Evolutionary conservation across 2,888 invertebrate genomes (phyloP), one percentile per base, ranked within the genome.

Genomic region (Chaetogeoica ovagalla): DNA sequence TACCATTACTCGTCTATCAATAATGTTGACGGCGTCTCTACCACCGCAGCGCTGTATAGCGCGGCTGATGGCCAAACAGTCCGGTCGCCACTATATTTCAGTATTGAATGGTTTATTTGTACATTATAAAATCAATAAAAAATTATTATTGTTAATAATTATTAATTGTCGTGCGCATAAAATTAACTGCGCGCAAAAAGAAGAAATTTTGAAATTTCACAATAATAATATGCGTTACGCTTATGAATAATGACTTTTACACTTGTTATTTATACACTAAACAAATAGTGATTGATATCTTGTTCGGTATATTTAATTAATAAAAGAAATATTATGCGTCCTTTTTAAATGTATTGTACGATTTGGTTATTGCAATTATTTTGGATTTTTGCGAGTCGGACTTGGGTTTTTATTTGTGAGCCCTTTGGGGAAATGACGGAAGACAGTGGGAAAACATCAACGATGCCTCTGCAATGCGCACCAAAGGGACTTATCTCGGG

Each of bases 381-480:
- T 75, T 66, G 6, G 57, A 66, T 66, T 43, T n/a, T 43, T 57
- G 55, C 15, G 66, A 57, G 43, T 57, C 23, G 43, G 57, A 66
- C 39, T 75, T 57, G 23, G 43, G 57, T 75, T 43, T 66, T 75
- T 66, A 75, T 75, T 75, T 66, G 65, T 43, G 43, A 66, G 43
- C 23, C 66, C 65, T 75, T 23, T 43, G 66, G 66, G 74, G 43
- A 5, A 9, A 19, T 11, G 57, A 23, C 52, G 7, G 30, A 52
- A 63, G 19, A 48, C 48, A 55, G 57, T 39, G 55, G 65, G 57
- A 75, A 66, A 75, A 66, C 57, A 75, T 75, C 55, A 66, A 23
- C 65, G 63, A 63, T 43, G 65, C 57, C 75, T n/a, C n/a, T 65
- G 75, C 75, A 75, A 75, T 75, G 75, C 75, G 75, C 39, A 75